These are phyloP conservation scores for Eupeodes corollae DNA, from an alignment of 1,140 invertebrate genomes.

Conservation along the genomic window DNA sequence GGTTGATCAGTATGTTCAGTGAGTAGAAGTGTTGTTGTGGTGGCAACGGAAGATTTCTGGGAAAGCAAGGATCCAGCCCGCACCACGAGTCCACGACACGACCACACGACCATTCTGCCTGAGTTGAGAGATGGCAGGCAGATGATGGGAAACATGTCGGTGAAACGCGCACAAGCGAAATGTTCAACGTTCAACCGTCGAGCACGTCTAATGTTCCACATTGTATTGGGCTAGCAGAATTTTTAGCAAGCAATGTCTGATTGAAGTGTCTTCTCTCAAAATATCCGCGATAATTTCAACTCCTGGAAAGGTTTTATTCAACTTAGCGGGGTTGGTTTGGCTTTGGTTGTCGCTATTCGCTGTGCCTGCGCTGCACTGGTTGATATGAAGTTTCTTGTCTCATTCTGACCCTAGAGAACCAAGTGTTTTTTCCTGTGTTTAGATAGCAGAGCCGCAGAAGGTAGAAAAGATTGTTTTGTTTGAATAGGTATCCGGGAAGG, in stretches of 20 bases:
- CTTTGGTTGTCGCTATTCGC: constrained; percentile 8
- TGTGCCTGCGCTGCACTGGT: constrained; percentile 12
- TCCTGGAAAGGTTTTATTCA: constrained; percentile 26
- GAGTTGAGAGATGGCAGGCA: no score
- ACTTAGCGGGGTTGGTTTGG: constrained; percentile 25
- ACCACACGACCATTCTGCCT: no score
- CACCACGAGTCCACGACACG: no score
- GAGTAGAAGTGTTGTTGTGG: no score
- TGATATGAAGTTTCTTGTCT: constrained; percentile 4
- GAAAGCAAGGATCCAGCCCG: no score
- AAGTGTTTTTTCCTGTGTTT: background rate
- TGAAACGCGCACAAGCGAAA: no score
- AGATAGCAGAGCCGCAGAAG: background rate
- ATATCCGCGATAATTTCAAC: background rate
- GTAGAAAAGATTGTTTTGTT: background rate
- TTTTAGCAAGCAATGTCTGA: background rate
- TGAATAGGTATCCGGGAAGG: constrained; percentile 22
- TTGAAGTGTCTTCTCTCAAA: no score
- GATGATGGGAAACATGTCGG: no score
- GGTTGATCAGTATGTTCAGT: no score
- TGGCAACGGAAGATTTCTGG: no score
- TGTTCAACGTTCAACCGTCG: constrained; percentile 14
- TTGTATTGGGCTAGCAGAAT: constrained; percentile 26
- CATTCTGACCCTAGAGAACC: background rate
- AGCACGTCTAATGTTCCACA: constrained; percentile 37